Conservation (phyloP, 2,888 invertebrate genomes). For the Heliconius charithonia region DNA sequence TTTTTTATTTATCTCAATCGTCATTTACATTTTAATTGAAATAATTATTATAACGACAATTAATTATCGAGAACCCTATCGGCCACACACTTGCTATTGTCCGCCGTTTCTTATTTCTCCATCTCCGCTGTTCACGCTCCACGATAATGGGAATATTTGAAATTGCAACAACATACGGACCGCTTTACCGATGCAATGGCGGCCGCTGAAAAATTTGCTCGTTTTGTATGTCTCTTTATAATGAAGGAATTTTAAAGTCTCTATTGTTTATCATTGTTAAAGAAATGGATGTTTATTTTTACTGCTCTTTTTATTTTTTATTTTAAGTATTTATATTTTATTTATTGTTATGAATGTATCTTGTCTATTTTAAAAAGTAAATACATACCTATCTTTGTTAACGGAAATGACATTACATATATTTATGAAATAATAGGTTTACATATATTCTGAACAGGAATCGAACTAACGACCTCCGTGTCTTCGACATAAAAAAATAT, state of each 20-base stretch:
- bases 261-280: conserved; percentile 32
- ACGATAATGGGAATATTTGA: conserved; percentile 81
- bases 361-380: too few species aligned
- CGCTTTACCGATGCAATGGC: conserved; percentile 61
- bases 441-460: background rate
- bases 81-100: conserved; percentile 61
- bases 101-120: conserved; percentile 75
- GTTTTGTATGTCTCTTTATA: conserved; percentile 59
- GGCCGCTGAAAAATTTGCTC: conserved; percentile 64
- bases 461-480: background rate
- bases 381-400: too few species aligned
- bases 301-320: background rate
- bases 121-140: conserved; percentile 74
- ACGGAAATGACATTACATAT: too few species aligned
- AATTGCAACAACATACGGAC: conserved; percentile 81
- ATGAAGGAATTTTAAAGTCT: conserved; percentile 56
- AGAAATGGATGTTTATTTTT: conserved; percentile 10
- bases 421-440: background rate
- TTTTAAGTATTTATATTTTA: background rate
- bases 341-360: too few species aligned
- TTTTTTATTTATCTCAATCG: too few species aligned
- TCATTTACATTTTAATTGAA: background rate
- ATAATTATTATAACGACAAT: background rate
- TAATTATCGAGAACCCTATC: conserved; percentile 33
- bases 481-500: background rate